Evolutionary conservation across 2,113 vertebrate genomes (phyloP), one percentile per base, ranked within the genome.

Genomic region (Daboia siamensis): DNA sequence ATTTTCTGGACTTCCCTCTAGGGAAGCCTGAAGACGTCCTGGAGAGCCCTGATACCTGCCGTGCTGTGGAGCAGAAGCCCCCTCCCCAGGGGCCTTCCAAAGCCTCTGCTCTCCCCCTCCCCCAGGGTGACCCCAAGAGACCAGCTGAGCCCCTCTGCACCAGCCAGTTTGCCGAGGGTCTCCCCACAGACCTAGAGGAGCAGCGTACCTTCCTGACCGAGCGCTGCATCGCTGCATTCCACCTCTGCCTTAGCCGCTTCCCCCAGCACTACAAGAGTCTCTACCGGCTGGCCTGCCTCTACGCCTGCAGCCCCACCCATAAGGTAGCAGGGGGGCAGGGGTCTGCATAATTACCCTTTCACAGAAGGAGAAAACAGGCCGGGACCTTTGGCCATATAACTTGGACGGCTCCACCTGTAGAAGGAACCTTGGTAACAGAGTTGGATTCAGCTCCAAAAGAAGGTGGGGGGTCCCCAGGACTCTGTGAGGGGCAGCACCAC

Each of bases 241-340:
- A 97, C 95, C 97, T 99, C 84, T 99, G 99, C 96, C 98, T 99
- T 87, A 97, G 98, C 94, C 99, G 99, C 93, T 99, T 99, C 94
- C 99, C 99, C 0, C 99, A 99, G 97, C 99, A 99, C 98, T 99
- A 99, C 96, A 99, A 99, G 97, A 99, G 99, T 94, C 98, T 99
- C 64, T 99, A 99, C 96, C 98, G 99, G 3, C 95, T 99, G 97
- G 99, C 99, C 1, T 99, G 98, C 95, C 98, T 99, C 59, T 99
- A 99, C 93, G 96, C 97, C 11, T 98, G 98, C 97, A 99, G 99
- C 98, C 98, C 97, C 88, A 99, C 98, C 0, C 98, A 99, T 96
- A 98, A 98, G 98, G 99, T 99, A 92, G 98, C 98, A 5, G 11
- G 0, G 33, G 0, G 33, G 0, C 3, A 0, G 20, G 4, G 0